phyloP scores from a whole-genome alignment of 2,113 vertebrate genomes.

The Tylochromis polylepis region DNA sequence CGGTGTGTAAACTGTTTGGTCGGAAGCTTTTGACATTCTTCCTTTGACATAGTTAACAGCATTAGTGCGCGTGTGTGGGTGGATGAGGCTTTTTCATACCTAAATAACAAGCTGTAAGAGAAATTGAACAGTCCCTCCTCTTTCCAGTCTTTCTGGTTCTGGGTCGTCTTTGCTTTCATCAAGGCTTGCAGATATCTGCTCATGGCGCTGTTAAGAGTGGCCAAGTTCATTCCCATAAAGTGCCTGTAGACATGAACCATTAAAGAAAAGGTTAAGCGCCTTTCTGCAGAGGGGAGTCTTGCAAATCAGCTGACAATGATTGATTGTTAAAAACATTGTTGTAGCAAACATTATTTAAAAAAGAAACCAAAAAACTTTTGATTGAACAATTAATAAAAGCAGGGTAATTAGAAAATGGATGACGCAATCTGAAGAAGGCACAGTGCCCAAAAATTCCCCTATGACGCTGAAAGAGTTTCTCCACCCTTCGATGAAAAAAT shows the following conservation, averaged over 20 bases:
- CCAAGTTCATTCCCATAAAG: slow-evolving; percentile 72
- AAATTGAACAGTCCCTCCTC: slow-evolving; percentile 77
- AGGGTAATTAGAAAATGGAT: neutral
- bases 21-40: neutral
- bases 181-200: slow-evolving; percentile 66
- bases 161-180: slow-evolving; percentile 59
- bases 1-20: slow-evolving; percentile 53
- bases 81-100: slow-evolving; percentile 57
- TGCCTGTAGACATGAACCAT: slow-evolving; percentile 64
- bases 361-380: neutral
- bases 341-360: neutral
- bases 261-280: neutral
- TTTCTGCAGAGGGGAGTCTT: neutral
- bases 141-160: slow-evolving; percentile 70
- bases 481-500: neutral
- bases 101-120: slow-evolving; percentile 78
- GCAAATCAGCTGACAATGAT: neutral
- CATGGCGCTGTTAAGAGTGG: slow-evolving; percentile 66
- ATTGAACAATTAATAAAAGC: neutral
- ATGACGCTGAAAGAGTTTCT: neutral
- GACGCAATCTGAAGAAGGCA: neutral
- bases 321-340: neutral
- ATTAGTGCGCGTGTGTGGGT: neutral
- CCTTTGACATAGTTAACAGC: neutral
- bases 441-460: neutral